Percentiles rank a stretch among this genome's conserved stretches.
Evolutionary conservation across 1,140 invertebrate genomes (phyloP).

Genomic region (Drosophila nikananu): DNA sequence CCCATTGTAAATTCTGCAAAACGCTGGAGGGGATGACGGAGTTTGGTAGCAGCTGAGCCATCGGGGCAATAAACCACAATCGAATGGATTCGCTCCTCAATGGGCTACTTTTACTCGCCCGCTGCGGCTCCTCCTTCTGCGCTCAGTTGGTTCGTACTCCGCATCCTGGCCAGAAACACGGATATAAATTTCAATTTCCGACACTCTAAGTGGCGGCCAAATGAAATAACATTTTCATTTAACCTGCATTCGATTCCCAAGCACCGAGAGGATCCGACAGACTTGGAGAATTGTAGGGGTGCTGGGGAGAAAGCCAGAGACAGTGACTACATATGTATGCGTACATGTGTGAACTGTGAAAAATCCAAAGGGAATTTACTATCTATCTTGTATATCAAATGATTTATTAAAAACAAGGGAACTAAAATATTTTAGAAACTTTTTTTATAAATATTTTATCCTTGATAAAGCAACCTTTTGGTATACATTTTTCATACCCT

Average conservation of each 20-base stretch:
- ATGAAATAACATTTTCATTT: slow-evolving; percentile 85
- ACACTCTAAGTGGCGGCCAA: slow-evolving; percentile 85
- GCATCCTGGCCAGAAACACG: slow-evolving; percentile 75
- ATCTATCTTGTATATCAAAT: not conserved
- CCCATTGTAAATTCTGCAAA: slow-evolving; percentile 29
- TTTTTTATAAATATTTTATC: not conserved
- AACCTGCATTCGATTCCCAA: slow-evolving; percentile 82
- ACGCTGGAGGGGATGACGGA: not conserved
- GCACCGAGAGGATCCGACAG: slow-evolving; percentile 31
- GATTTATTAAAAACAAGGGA: not conserved
- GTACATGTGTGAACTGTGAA: slow-evolving; percentile 20
- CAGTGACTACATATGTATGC: slow-evolving; percentile 19
- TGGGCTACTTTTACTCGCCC: slow-evolving; percentile 45
- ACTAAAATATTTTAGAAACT: too few species aligned
- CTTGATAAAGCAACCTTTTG: not conserved
- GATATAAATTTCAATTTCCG: slow-evolving; percentile 85
- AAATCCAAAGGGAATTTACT: not conserved
- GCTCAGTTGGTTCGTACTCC: slow-evolving; percentile 24
- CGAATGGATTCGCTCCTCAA: slow-evolving; percentile 75
- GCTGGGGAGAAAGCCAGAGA: slow-evolving; percentile 9
- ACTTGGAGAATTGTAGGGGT: slow-evolving; percentile 5
- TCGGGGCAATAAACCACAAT: slow-evolving; percentile 82
- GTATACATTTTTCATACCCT: not conserved
- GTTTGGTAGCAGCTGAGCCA: slow-evolving; percentile 73
- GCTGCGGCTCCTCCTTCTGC: not conserved